A percentile compares a stretch with the other conserved stretches of the same genome.
These are phyloP conservation scores for Theonella swinhoei DNA, from an alignment of 37 sponge, comb jelly and placozoan species.

Conservation along the genomic window DNA sequence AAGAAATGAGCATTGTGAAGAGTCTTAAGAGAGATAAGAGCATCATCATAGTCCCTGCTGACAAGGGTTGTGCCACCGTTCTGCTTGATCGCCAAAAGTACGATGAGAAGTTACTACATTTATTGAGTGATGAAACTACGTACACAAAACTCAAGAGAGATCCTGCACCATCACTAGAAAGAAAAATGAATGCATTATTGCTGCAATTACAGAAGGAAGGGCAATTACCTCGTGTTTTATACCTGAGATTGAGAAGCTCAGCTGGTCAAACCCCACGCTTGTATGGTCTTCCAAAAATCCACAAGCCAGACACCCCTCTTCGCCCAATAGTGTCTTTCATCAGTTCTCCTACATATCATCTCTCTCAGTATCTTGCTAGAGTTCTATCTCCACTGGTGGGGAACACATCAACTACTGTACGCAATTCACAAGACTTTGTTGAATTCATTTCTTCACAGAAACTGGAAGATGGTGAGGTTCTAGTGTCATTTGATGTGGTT, in stretches of 20 bases:
- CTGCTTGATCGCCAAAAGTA: no score
- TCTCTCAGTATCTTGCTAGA: not conserved
- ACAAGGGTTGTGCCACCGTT: no score
- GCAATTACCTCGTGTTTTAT: no score
- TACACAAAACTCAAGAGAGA: constrained; percentile 9
- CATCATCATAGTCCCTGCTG: constrained; percentile 12
- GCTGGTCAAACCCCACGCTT: constrained; percentile 16
- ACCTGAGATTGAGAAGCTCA: constrained; percentile 4
- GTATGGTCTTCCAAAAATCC: not conserved
- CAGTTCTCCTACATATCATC: not conserved
- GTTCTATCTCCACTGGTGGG: not conserved
- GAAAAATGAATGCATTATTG: constrained; percentile 27
- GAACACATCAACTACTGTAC: not conserved
- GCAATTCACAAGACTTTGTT: not conserved
- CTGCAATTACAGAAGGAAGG: no score
- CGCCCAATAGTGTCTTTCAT: not conserved
- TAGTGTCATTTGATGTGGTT: no score
- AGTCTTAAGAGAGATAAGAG: not conserved
- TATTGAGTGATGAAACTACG: not conserved
- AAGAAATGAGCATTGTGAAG: constrained; percentile 3
- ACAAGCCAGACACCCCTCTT: not conserved
- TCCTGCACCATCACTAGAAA: constrained; percentile 23
- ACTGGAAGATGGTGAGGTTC: no score
- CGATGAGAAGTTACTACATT: not conserved
- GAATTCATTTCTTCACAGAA: not conserved